Evolutionary conservation across 2,797 vertebrate genomes (phyloP), one percentile per base, ranked within the genome.

Genomic region (Hephaestus fuliginosus): DNA sequence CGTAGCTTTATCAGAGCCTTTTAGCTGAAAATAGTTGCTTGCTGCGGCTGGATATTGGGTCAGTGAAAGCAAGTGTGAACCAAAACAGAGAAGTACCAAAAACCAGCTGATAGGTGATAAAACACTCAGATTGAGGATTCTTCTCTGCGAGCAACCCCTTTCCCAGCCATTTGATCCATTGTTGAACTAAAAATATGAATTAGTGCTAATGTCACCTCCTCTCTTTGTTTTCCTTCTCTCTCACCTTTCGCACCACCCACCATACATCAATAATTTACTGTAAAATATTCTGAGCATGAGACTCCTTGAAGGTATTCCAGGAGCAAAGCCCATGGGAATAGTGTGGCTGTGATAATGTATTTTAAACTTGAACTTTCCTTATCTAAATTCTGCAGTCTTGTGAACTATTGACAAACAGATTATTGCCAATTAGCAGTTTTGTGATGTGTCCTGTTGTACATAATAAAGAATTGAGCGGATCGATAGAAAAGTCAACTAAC

Each of bases 361-460:
- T 95, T 96, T 93, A 95, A 95, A 94, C 90, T 91, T 94, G 93
- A 95, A 94, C 92, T 92, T 93, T 90, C 90, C 95, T 95, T 95
- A 95, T 95, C 95, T 96, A 96, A 96, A 96, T 96, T 96, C 95
- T 91, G 91, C 93, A 94, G 92, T 95, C 95, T 94, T 86, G 86
- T 91, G 88, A 94, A 93, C 92, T 96, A 96, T 96, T 94, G 95
- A 95, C 95, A 95, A 95, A 96, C 94, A 95, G 95, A 96, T 96
- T 96, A 96, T 96, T 96, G 95, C 95, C 94, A 96, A 96, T 96
- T 96, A 96, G 95, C 96, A 96, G 91, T 96, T 96, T 95, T 96
- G 93, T 94, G 92, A 95, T 92, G 95, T 90, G 93, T 91, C 93
- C 93, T 95, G 94, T 94, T 95, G 89, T 95, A 96, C 95, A 96